Percentiles rank a stretch among this genome's conserved stretches.
Evolutionary conservation across 2,888 invertebrate species (phyloP).

Genomic region (Euplexia lucipara): DNA sequence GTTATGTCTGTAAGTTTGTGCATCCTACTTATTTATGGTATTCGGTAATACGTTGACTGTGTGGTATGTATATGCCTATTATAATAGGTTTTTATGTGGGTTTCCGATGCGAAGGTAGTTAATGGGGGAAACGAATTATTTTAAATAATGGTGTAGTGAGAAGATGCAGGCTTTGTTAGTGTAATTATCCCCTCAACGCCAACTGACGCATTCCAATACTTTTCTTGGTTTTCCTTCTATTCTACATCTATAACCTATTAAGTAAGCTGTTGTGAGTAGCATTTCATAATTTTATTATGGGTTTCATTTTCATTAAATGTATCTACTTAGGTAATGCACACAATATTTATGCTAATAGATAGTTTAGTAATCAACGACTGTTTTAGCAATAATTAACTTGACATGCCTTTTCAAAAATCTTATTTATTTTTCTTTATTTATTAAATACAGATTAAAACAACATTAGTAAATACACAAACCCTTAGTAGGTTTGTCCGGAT

Average conservation of each 20-base stretch:
- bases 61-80: constrained; percentile 62
- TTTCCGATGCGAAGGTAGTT: constrained; percentile 38
- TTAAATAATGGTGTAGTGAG: constrained; percentile 48
- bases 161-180: constrained; percentile 37
- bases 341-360: too few relatives aligned
- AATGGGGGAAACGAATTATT: constrained; percentile 51
- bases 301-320: too few relatives aligned
- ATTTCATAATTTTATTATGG: too few relatives aligned
- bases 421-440: too few relatives aligned
- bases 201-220: constrained; percentile 19
- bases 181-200: constrained; percentile 30
- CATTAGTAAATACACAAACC: too few relatives aligned
- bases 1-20: constrained; percentile 67
- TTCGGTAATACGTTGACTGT: constrained; percentile 62
- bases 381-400: too few relatives aligned
- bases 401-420: too few relatives aligned
- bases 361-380: too few relatives aligned
- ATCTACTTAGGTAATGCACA: too few relatives aligned
- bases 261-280: neutral
- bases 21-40: constrained; percentile 66
- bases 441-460: too few relatives aligned
- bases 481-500: too few relatives aligned
- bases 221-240: constrained; percentile 30
- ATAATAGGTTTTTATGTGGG: constrained; percentile 56
- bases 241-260: neutral